These are phyloP conservation scores for Bovichtus diacanthus DNA, from an alignment of 2,797 vertebrate genomes.

Conservation along the genomic window DNA sequence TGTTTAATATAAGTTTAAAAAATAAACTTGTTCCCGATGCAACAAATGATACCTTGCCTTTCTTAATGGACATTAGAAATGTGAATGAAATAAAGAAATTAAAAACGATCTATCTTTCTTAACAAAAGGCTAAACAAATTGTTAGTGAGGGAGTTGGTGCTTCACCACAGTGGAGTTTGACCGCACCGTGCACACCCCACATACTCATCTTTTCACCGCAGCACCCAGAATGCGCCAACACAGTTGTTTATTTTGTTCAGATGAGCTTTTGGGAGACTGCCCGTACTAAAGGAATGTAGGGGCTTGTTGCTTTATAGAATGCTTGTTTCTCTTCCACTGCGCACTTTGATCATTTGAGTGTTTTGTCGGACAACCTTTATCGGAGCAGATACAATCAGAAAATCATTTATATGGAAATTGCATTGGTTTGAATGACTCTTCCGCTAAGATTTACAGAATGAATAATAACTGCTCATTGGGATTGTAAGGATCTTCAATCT, in stretches of 20 bases:
- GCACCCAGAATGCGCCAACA: conserved; percentile 55
- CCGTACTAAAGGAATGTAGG: conserved; percentile 51
- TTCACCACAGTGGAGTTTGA: conserved; percentile 32
- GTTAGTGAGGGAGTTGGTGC: too few relatives aligned
- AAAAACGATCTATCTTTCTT: too few relatives aligned
- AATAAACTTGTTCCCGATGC: too few relatives aligned
- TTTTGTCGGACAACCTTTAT: not conserved
- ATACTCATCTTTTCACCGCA: conserved; percentile 41
- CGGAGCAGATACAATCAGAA: not conserved
- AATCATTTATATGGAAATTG: not conserved
- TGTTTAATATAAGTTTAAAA: too few relatives aligned
- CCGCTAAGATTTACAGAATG: conserved; percentile 1
- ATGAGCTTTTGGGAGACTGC: conserved; percentile 62
- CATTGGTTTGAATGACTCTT: not conserved
- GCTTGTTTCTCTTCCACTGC: conserved; percentile 24
- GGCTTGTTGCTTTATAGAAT: conserved; percentile 30
- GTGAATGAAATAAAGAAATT: too few relatives aligned
- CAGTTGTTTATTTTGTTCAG: conserved; percentile 64
- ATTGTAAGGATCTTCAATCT: conserved; percentile 22
- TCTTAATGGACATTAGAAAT: too few relatives aligned
- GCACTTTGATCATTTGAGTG: not conserved
- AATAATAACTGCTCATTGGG: not conserved
- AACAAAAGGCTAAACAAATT: too few relatives aligned
- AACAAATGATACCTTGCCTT: too few relatives aligned
- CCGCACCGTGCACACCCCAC: conserved; percentile 31